Conservation (phyloP, 2,797 vertebrate species). For the Megalops cyprinoides region DNA sequence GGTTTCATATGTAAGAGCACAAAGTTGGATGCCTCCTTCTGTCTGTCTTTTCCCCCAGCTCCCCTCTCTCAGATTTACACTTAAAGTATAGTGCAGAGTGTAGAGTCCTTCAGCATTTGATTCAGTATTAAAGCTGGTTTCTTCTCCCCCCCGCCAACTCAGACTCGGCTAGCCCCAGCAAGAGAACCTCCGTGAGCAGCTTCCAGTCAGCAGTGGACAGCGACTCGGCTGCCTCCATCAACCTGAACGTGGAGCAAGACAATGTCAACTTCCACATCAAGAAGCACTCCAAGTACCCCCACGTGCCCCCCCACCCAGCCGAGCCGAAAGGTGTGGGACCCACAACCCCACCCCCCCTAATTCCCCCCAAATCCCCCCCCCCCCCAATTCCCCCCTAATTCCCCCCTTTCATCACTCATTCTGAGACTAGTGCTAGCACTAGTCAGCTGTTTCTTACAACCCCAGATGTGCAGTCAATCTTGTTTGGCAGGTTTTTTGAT, state of each 20-base stretch:
- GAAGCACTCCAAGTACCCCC: constrained; percentile 98
- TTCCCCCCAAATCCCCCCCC: constrained; percentile 33
- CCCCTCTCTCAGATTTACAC: no score
- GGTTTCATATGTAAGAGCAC: no score
- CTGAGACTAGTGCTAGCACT: constrained; percentile 31
- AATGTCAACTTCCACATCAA: constrained; percentile 99
- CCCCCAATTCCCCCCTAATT: constrained; percentile 42
- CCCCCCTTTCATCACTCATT: constrained; percentile 48
- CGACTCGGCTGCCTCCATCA: constrained; percentile 97
- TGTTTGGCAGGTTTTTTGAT: background rate
- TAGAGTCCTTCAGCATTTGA: constrained; percentile 62
- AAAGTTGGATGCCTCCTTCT: constrained; percentile 44
- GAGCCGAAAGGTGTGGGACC: constrained; percentile 92
- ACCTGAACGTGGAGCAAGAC: constrained; percentile 98
- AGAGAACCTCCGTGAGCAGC: constrained; percentile 98
- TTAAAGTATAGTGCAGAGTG: no score
- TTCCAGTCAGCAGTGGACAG: constrained; percentile 97
- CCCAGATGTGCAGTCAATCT: background rate
- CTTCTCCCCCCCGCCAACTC: constrained; percentile 65
- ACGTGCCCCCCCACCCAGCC: constrained; percentile 85
- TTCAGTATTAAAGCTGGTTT: constrained; percentile 43
- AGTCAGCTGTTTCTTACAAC: constrained; percentile 18
- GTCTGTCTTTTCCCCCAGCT: constrained; percentile 20
- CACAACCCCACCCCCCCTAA: no score
- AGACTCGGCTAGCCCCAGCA: constrained; percentile 96